Percentiles rank a stretch among this genome's conserved stretches.
phyloP scores from a whole-genome alignment of 2,113 vertebrate genomes.

The human region GRCh38 chr1:108905501-108906000 shows the following conservation, averaged over 20 bases:
- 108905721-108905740: neutral
- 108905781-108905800: neutral
- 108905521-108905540: neutral
- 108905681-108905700: neutral
- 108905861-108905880: neutral
- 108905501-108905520: neutral
- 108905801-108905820: neutral
- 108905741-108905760: neutral
- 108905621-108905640: neutral
- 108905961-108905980: neutral
- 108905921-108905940: neutral
- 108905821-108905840: neutral
- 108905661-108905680: neutral
- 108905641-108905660: neutral
- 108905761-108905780: neutral
- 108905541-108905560: neutral
- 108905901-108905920: neutral
- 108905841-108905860: neutral
- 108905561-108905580: neutral
- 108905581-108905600: neutral
- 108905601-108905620: neutral
- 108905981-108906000: neutral
- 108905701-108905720: neutral
- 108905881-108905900: neutral
- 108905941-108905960: neutral